Base-by-base conservation (phyloP, 2,888 invertebrate genomes). In the Marronus borbonicus region DNA sequence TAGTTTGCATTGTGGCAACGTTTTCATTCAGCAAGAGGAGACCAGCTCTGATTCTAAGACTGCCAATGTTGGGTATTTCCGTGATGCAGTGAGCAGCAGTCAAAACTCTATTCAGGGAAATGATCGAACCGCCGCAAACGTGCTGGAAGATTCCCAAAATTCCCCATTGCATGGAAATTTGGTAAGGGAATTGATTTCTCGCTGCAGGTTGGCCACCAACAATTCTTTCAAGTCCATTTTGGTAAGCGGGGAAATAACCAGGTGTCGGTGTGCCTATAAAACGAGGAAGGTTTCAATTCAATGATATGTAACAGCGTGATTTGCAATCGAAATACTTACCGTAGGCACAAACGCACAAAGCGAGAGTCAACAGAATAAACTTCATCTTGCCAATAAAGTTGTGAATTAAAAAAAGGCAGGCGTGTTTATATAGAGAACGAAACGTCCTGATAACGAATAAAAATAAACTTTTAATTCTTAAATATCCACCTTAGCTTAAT, bases 1-100 rank as follows among this genome's bases (percentile, higher is more conserved):
- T 78, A 14, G 58, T 79, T 76, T 85, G 85, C 64, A 76, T 76
- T 17, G 78, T 75, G 17, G 68, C 49, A 36, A 76, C 76, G 24
- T 83, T 82, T 31, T 84, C 83, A 77, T 74, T 77, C 5, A 85
- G 79, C 24, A 83, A 78, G 28, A 82, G 65, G 36, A 86, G 81
- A 44, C 86, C 86, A 68, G 82, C 84, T 24, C 82, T 79, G n/a
- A 84, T 17, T 52, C 82, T 80, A 31, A 76, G 76, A 60, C 80
- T 76, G n/a, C 78, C 74, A 74, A 81, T 78, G 39, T 62, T 55
- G 7, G 82, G 83, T 36, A 80, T 39, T 80, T 81, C 83, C 36
- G 83, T 83, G 66, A 89, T 52, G 80, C 89, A 89, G 78, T 89
- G 89, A 20, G 85, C 89, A 76, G 89, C 89, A 1, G 89, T 89